Percentiles rank a stretch among this genome's conserved stretches.
phyloP scores from a whole-genome alignment of 2,797 vertebrate species.

The Enteromius argenteus region DNA sequence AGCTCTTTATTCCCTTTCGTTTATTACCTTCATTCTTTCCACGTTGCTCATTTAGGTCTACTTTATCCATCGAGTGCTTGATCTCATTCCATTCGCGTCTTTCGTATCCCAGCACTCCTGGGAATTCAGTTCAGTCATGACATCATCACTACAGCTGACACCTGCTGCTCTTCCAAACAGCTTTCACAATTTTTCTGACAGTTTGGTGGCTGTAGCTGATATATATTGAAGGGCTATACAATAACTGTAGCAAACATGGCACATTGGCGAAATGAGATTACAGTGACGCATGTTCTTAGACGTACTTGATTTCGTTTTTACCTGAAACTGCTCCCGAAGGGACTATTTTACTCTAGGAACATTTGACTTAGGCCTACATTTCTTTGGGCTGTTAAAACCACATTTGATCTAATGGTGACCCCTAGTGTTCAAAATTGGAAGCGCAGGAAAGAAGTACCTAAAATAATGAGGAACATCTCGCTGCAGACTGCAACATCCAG shows the following conservation, averaged over 20 bases:
- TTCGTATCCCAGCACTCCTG: not conserved
- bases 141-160: conserved; percentile 18
- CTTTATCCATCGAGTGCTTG: not conserved
- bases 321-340: no score
- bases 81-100: conserved; percentile 20
- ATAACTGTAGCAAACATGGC: no score
- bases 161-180: not conserved
- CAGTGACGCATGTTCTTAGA: not conserved
- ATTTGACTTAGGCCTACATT: not conserved
- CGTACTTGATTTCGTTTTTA: not conserved
- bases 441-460: not conserved
- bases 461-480: not conserved
- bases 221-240: not conserved
- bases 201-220: not conserved
- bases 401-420: not conserved
- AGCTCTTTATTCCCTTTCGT: not conserved
- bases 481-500: no score
- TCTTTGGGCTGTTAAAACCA: not conserved
- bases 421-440: conserved; percentile 3
- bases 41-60: not conserved
- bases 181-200: not conserved
- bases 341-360: not conserved
- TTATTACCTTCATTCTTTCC: conserved; percentile 8
- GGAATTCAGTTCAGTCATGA: conserved; percentile 10
- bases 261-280: not conserved